These are phyloP conservation scores for Drosophila sproati DNA, from an alignment of 1,140 invertebrate species.

Conservation along the genomic window DNA sequence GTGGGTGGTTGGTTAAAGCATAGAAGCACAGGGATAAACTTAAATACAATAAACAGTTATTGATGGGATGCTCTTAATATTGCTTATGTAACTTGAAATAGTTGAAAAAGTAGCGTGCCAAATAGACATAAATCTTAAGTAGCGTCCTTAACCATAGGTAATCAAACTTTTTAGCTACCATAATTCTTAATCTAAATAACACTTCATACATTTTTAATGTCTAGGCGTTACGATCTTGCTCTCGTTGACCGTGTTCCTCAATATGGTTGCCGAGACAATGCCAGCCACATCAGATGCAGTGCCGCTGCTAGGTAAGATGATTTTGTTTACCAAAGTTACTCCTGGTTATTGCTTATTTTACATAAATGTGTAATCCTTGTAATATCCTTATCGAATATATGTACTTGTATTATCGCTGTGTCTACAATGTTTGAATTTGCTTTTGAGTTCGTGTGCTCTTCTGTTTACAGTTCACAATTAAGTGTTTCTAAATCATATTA, in stretches of 20 bases:
- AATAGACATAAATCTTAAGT: neutral
- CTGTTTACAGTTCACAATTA: slow-evolving; percentile 37
- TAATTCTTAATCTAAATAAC: neutral
- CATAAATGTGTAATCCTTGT: slow-evolving; percentile 24
- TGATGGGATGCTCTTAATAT: neutral
- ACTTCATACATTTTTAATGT: slow-evolving; percentile 39
- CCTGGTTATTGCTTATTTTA: slow-evolving; percentile 42
- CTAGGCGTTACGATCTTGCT: slow-evolving; percentile 99
- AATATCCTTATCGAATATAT: slow-evolving; percentile 29
- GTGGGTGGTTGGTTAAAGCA: neutral
- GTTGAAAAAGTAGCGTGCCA: slow-evolving; percentile 6
- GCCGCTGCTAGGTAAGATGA: slow-evolving; percentile 86
- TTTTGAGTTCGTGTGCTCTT: slow-evolving; percentile 64
- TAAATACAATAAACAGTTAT: slow-evolving; percentile 25
- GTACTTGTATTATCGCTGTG: slow-evolving; percentile 41
- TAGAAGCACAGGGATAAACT: neutral
- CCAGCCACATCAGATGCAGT: slow-evolving; percentile 96
- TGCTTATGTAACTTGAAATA: neutral
- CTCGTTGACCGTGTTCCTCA: slow-evolving; percentile 98
- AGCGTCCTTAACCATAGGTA: neutral
- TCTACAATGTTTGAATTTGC: slow-evolving; percentile 44
- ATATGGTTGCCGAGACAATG: slow-evolving; percentile 97
- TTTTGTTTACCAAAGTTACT: slow-evolving; percentile 71
- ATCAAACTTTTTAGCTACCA: neutral
- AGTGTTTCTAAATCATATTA: slow-evolving; percentile 33